phyloP scores from a whole-genome alignment of 2,113 vertebrate species.

The Sapajus apella region DNA sequence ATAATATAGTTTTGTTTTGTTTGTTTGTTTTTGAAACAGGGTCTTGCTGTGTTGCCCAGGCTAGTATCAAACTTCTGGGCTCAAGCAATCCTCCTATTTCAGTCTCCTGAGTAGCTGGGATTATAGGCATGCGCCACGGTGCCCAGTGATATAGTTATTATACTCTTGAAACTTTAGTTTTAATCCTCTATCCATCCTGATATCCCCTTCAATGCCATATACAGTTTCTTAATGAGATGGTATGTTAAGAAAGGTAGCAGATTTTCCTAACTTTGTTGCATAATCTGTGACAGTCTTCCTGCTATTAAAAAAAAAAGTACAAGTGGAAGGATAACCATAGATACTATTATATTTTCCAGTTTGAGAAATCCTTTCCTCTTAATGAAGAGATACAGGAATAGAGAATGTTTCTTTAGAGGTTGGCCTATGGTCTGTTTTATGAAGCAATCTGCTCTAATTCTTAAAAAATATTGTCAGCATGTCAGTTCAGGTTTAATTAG shows the following conservation, averaged over 20 bases:
- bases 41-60: too few species aligned
- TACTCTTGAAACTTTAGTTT: background rate
- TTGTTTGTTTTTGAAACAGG: too few species aligned
- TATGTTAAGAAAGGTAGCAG: slow-evolving; percentile 4
- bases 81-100: too few species aligned
- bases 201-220: background rate
- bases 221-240: background rate
- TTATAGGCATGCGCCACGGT: too few species aligned
- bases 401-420: background rate
- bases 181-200: background rate
- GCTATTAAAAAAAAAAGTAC: background rate
- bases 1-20: background rate
- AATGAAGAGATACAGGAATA: background rate
- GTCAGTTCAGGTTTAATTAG: slow-evolving; percentile 3
- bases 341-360: background rate
- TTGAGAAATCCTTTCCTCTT: slow-evolving; percentile 15
- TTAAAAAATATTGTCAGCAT: background rate
- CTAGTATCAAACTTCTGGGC: too few species aligned
- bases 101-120: too few species aligned
- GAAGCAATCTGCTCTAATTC: background rate
- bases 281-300: background rate
- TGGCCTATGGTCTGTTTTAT: background rate
- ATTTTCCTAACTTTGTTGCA: background rate
- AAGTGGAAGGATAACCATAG: background rate
- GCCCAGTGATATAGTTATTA: background rate